phyloP scores from a whole-genome alignment of 53 echinoderm and acorn worm genomes.

The Echinarachnius parma region DNA sequence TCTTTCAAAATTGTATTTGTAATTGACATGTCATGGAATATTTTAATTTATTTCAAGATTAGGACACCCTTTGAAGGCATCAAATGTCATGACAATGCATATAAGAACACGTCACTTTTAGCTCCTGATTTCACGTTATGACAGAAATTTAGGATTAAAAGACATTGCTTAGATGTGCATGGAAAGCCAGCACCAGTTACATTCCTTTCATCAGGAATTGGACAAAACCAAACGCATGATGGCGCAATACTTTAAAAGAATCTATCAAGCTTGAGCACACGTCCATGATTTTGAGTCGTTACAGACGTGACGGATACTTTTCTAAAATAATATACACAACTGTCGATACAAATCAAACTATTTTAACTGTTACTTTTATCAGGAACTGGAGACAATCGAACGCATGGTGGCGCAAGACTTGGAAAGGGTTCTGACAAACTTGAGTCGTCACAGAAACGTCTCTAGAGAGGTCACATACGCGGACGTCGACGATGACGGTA shows the following conservation, averaged over 20 bases:
- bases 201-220: not conserved
- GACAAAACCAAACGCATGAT: not conserved
- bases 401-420: slow-evolving; percentile 43
- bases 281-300: not conserved
- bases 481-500: not conserved
- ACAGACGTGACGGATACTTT: not conserved
- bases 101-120: too few species aligned
- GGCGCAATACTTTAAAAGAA: not conserved
- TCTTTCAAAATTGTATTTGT: too few species aligned
- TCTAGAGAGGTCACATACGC: not conserved
- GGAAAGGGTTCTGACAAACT: slow-evolving; percentile 5
- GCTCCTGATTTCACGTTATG: too few species aligned
- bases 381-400: slow-evolving; percentile 40
- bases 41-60: too few species aligned
- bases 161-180: too few species aligned
- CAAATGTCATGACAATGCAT: too few species aligned
- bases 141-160: too few species aligned
- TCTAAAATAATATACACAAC: not conserved
- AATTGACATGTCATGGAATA: too few species aligned
- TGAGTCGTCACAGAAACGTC: not conserved
- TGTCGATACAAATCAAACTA: not conserved
- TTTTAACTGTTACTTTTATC: not conserved
- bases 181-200: too few species aligned
- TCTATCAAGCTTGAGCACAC: not conserved
- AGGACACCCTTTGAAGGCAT: too few species aligned